These are phyloP conservation scores for Acanthisitta chloris DNA, from an alignment of 2,113 vertebrate species.

Conservation along the genomic window DNA sequence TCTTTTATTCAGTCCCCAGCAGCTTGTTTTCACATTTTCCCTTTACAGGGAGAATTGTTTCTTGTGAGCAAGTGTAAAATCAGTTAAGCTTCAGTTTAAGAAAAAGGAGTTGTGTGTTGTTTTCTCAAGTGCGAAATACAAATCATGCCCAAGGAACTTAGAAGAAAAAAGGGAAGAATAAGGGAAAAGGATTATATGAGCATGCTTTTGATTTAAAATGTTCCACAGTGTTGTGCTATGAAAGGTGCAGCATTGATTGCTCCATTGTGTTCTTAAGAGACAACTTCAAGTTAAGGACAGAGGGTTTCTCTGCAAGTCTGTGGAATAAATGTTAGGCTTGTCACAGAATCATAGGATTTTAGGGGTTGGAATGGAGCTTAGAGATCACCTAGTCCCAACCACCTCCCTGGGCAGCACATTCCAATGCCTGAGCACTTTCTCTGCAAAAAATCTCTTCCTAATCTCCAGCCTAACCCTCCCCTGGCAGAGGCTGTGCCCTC, in stretches of 20 bases:
- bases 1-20: background rate
- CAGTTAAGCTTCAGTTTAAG: background rate
- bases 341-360: too few relatives aligned
- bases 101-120: background rate
- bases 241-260: background rate
- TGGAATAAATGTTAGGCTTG: too few relatives aligned
- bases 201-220: background rate
- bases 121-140: background rate
- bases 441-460: too few relatives aligned
- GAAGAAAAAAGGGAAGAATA: background rate
- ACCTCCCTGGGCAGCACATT: too few relatives aligned
- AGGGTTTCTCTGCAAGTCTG: background rate
- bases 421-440: too few relatives aligned
- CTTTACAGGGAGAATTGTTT: background rate
- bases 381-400: too few relatives aligned
- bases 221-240: background rate
- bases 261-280: background rate
- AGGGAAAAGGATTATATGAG: background rate
- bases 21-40: background rate
- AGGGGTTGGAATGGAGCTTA: too few relatives aligned
- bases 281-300: background rate
- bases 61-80: background rate
- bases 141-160: background rate
- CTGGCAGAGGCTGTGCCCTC: too few relatives aligned
- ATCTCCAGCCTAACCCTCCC: too few relatives aligned